A percentile compares a stretch with the other conserved stretches of the same genome.
Evolutionary conservation across 2,113 vertebrate genomes (phyloP).

Genomic region (Aramus guarauna): DNA sequence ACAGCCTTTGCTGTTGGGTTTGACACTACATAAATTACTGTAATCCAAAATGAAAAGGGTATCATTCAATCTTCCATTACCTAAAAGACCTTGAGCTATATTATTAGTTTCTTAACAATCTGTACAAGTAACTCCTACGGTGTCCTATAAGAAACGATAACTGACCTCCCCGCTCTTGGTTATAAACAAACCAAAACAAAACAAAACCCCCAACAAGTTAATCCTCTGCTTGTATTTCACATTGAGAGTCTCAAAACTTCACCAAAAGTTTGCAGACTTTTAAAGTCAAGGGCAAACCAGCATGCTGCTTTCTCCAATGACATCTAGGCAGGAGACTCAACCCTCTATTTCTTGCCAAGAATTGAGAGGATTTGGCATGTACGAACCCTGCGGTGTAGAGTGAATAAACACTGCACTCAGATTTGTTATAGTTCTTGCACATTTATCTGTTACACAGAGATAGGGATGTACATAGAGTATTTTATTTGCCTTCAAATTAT

Average conservation of each 20-base stretch:
- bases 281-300: not conserved
- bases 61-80: not conserved
- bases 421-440: not conserved
- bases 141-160: not conserved
- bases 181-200: not conserved
- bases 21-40: slow-evolving; percentile 35
- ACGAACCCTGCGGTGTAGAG: not conserved
- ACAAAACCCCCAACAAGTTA: not conserved
- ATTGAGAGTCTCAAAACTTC: not conserved
- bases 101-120: not conserved
- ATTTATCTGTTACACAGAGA: not conserved
- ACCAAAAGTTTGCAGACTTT: not conserved
- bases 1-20: not conserved
- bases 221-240: not conserved
- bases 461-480: not conserved
- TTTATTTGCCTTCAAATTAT: not conserved
- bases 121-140: not conserved
- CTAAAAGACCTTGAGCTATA: slow-evolving; percentile 2
- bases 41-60: slow-evolving; percentile 35
- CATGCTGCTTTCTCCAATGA: not conserved
- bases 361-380: not conserved
- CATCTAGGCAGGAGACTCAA: not conserved
- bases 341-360: not conserved
- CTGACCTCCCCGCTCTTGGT: not conserved
- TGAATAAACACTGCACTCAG: not conserved